Evolutionary conservation across 2,888 invertebrate genomes (phyloP).

Genomic region (Hymenopus coronatus): DNA sequence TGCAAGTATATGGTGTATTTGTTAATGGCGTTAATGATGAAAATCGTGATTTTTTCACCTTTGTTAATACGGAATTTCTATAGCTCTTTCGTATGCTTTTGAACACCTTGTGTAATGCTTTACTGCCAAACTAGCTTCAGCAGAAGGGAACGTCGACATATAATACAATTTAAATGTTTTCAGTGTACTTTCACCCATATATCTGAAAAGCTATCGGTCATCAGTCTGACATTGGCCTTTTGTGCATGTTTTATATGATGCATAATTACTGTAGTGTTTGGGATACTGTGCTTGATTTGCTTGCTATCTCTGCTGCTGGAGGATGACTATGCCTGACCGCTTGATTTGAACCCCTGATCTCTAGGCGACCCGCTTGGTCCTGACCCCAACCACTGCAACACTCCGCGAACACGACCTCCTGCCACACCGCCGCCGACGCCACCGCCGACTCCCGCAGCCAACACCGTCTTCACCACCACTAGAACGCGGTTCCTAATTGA

Average conservation of each 20-base stretch:
- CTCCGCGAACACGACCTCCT: neutral
- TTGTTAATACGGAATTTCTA: too few species aligned
- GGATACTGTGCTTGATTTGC: neutral
- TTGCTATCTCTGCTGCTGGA: neutral
- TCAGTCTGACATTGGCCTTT: neutral
- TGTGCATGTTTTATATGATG: neutral
- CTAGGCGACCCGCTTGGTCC: conserved; percentile 24
- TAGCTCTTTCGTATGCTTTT: too few species aligned
- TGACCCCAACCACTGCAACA: conserved; percentile 21
- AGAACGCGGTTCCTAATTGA: neutral
- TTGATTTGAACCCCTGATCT: conserved; percentile 15
- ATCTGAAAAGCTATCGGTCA: too few species aligned
- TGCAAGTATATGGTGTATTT: too few species aligned
- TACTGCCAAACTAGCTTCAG: too few species aligned
- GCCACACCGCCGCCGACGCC: neutral
- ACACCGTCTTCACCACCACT: neutral
- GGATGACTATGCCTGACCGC: neutral
- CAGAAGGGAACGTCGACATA: too few species aligned
- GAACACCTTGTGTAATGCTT: too few species aligned
- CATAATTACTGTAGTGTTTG: neutral
- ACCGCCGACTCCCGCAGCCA: neutral
- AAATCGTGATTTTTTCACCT: too few species aligned
- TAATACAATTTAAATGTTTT: too few species aligned
- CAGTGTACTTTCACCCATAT: too few species aligned
- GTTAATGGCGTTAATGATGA: too few species aligned